Evolutionary conservation across 2,888 invertebrate genomes (phyloP), one percentile per base, ranked within the genome.

Genomic region (Nycteola revayana): DNA sequence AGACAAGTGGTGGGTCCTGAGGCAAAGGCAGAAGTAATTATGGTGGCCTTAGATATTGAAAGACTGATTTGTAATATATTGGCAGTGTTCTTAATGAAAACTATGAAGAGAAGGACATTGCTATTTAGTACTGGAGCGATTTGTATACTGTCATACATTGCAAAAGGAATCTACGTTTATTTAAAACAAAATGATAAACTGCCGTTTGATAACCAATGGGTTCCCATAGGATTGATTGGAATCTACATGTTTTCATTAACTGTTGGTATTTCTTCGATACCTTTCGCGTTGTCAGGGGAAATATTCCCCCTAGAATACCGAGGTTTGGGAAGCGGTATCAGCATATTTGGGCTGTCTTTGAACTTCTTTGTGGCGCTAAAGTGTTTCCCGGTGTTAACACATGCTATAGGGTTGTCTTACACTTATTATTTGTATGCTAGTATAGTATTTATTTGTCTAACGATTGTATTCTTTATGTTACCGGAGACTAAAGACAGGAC

Each of bases 281-380:
- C 94, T 0, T 94, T 94, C 82, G 90, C 93, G 7, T 87, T 94
- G 74, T 91, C 93, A 32, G 93, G 94, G 0, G 94, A 94, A 66
- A 86, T 94, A 10, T 94, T 93, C 63, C 90, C 93, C 0, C 75
- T 91, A 25, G 89, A 89, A 33, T 90, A 90, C 30, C 81, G 93
- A 32, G 93, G 92, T 0, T 70, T 92, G 2, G 94, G 93, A 1
- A 91, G 93, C 7, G 93, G 93, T 0, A 75, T 93, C 6, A 91
- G 92, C 25, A 88, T 92, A 1, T 87, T 91, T 41, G 90, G 91
- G 10, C 85, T 91, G 5, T 93, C 92, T 27, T 47, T 91, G n/a
- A 90, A 92, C 49, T 91, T 92, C 48, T 94, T 94, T 52, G 48
- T 91, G 1, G 91, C 92, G 8, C 91, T 94, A 1, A 93, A 94